A percentile compares a stretch with the other conserved stretches of the same genome.
Evolutionary conservation across 2,888 invertebrate genomes (phyloP).

Genomic region (Drosophila acutilabella): DNA sequence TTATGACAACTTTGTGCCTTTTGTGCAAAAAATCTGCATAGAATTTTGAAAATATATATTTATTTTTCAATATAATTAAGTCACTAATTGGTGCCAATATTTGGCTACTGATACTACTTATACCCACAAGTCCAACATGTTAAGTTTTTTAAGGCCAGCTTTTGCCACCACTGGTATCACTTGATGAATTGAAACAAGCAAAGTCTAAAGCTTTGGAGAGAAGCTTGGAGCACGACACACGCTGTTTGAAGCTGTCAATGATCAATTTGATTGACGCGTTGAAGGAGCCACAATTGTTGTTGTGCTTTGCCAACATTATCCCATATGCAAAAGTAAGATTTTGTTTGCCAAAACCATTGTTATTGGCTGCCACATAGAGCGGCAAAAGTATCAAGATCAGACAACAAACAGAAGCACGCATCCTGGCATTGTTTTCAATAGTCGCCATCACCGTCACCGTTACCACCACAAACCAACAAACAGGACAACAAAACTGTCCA

Average conservation of each 20-base stretch:
- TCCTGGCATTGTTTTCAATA: constrained; percentile 38
- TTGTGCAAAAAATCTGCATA: too few relatives aligned
- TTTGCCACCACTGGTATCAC: too few relatives aligned
- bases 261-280: constrained; percentile 11
- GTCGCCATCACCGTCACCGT: constrained; percentile 15
- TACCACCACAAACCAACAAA: constrained; percentile 45
- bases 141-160: too few relatives aligned
- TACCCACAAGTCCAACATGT: too few relatives aligned
- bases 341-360: constrained; percentile 15
- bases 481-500: constrained; percentile 33
- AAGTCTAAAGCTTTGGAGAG: constrained; percentile 74
- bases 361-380: not conserved
- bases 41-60: too few relatives aligned
- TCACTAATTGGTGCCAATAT: too few relatives aligned
- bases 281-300: not conserved
- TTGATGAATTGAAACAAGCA: too few relatives aligned
- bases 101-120: too few relatives aligned
- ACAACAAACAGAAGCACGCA: constrained; percentile 1
- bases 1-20: too few relatives aligned
- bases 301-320: constrained; percentile 78
- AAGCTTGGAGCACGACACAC: not conserved
- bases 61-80: too few relatives aligned
- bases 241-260: constrained; percentile 8
- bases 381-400: constrained; percentile 57
- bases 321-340: constrained; percentile 64